These are phyloP conservation scores for Tichodroma muraria DNA, from an alignment of 2,113 vertebrate species.

Conservation along the genomic window DNA sequence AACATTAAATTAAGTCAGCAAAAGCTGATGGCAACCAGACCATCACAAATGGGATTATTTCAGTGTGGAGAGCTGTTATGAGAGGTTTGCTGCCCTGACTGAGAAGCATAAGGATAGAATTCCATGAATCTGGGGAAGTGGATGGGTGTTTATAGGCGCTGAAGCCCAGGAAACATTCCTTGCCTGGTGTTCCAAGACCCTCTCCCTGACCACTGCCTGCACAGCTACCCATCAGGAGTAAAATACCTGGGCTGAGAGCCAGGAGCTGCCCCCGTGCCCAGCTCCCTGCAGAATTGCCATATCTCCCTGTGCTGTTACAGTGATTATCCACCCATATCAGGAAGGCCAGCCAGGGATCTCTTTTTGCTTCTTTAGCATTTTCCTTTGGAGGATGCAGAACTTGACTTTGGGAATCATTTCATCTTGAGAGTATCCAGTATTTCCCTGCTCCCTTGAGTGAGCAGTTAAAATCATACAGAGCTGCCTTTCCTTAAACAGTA, in stretches of 20 bases:
- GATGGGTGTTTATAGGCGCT: background rate
- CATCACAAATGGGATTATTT: background rate
- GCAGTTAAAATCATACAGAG: background rate
- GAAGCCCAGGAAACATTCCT: accelerated
- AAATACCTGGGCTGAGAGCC: background rate
- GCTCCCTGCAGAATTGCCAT: background rate
- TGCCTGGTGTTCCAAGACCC: background rate
- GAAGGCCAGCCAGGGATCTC: background rate
- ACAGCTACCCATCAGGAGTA: background rate
- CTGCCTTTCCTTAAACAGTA: background rate
- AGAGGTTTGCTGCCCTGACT: background rate
- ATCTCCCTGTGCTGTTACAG: background rate
- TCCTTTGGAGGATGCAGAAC: background rate
- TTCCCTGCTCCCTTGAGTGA: background rate
- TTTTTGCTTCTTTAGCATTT: background rate
- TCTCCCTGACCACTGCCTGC: background rate
- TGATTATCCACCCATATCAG: background rate
- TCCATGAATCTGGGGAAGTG: accelerated
- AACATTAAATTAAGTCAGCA: background rate
- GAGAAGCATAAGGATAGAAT: background rate
- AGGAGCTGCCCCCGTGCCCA: background rate
- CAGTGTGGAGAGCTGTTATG: background rate
- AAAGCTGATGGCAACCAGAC: background rate
- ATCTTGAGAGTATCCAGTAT: background rate
- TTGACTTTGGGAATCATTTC: background rate